Base-by-base conservation (phyloP, 1,140 invertebrate species). In the Formica exsecta region DNA sequence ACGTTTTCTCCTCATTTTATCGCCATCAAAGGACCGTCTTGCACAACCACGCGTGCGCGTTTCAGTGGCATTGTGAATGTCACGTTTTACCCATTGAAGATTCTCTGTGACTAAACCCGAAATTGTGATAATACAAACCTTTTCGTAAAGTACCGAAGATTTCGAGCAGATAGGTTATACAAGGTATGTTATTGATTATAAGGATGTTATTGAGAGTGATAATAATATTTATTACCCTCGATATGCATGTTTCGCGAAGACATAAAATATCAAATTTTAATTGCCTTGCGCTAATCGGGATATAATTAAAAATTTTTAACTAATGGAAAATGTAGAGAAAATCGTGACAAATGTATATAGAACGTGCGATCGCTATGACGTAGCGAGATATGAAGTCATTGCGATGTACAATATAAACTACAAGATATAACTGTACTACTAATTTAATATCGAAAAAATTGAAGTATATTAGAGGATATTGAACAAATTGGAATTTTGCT, bases 11-110 rank as follows among this genome's bases (percentile, higher is more conserved):
- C 79, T 73, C 65, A 51, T 81, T 83, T 74, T 83, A 74, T 83
- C 79, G 68, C 68, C 54, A 83, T 83, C 68, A 74, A 83, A 83
- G 68, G 25, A 59, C 44, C 79, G 54, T 44, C 51, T 44, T 66
- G 41, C 36, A 13, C 44, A 44, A 54, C 4, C 68, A 89, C 80
- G 73, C 68, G 77, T 66, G 81, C 65, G 74, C 87, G 86, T 87
- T 74, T 85, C 5, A 59, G 16, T 29, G 38, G 25, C 36, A n/a
- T 59, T 73, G 66, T 73, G 16, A 73, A 61, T 73, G 79, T 71
- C 77, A 81, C 77, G 66, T 73, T 73, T 83, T 32, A 71, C 32
- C 54, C 38, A 81, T 83, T 74, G 44, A 74, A 36, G 38, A 44
- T 83, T 74, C 73, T 41, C 38, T 9, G 38, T 41, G 54, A 83